Conservation (phyloP, 2,113 vertebrate species). For the Acrocephalus arundinaceus region DNA sequence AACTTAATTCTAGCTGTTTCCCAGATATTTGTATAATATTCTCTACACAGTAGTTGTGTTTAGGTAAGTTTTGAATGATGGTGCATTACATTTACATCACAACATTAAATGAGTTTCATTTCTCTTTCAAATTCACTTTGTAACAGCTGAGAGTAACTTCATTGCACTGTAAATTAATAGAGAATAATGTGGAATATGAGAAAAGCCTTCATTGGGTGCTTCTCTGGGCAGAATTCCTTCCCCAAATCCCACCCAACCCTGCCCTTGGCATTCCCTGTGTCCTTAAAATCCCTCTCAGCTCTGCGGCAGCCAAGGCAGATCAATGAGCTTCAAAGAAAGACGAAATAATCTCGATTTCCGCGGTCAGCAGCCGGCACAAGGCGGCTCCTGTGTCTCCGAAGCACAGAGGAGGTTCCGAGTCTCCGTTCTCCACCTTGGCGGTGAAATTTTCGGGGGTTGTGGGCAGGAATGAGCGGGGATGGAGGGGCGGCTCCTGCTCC, state of each 20-base stretch:
- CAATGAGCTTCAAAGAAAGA: accelerated
- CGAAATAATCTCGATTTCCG: not conserved
- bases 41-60: not conserved
- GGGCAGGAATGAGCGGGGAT: accelerated
- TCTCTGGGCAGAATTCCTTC: not conserved
- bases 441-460: accelerated
- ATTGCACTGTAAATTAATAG: not conserved
- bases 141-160: not conserved
- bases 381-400: accelerated
- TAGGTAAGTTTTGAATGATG: not conserved
- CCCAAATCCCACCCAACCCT: not conserved
- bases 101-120: not conserved
- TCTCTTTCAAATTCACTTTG: not conserved
- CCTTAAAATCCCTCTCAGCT: not conserved
- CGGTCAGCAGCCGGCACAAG: accelerated
- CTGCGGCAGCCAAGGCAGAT: not conserved
- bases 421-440: accelerated
- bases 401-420: accelerated
- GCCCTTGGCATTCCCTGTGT: not conserved
- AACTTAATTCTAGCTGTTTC: not conserved
- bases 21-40: not conserved
- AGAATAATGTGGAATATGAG: not conserved
- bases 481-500: too few species aligned
- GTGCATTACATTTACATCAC: not conserved
- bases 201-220: accelerated